Base-by-base conservation (phyloP, 2,797 vertebrate species). In the Pantherophis alleghaniensis region DNA sequence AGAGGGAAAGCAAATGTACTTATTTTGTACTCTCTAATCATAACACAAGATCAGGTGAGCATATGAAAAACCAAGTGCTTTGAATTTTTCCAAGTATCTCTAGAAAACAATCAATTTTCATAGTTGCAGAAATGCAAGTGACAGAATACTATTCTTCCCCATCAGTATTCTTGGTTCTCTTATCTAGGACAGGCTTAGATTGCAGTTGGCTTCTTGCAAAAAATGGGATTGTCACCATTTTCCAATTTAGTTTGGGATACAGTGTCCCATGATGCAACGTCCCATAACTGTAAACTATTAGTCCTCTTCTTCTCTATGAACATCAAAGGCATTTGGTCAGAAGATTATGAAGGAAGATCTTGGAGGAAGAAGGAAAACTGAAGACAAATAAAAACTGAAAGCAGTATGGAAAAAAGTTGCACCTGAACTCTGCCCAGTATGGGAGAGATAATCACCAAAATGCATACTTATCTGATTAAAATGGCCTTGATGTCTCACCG, bases 11-110 rank as follows among this genome's bases (percentile, higher is more conserved):
- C 90, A 87, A 96, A 93, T 94, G 96, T 96, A 96, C 96, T 96
- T 96, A 94, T 96, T 95, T 89, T 96, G 94, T 91, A 95, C 96
- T 94, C 22, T 94, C 94, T 92, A 97, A 95, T 96, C 91, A 89
- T 93, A 96, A 95, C 92, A 96, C 88, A 94, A 95, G 96, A 96
- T 96, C 94, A 95, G 94, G 56, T 74, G 92, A 96, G 94, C 95
- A 95, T 0, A 51, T 93, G 96, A 89, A 88, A 95, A 93, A 88
- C 94, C 89, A 87, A 66, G 61, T 28, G 88, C 94, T 93, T 93
- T 88, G 93, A 94, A 92, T 89, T 42, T 51, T 69, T 59, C 93
- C 66, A 69, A 93, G 51, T 94, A 69, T 94, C 57, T 92, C 92
- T 92, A 0, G 0, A 14, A 90, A 26, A 16, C 0, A 0, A 92